phyloP scores from a whole-genome alignment of 2,797 vertebrate genomes.

The Triplophysa bombifrons region DNA sequence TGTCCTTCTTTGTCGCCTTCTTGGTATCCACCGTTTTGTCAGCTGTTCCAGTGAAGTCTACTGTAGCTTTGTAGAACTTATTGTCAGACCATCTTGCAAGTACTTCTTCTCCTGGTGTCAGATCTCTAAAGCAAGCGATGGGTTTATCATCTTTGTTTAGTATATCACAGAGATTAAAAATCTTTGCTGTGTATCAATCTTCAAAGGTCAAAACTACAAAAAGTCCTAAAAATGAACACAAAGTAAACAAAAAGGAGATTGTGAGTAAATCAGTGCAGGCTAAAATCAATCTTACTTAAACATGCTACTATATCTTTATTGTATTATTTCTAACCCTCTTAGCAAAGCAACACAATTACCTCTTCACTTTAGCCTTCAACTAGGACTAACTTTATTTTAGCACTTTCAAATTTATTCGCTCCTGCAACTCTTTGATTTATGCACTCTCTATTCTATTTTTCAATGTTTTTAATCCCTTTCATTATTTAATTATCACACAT shows the following conservation, averaged over 20 bases:
- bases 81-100: slow-evolving; percentile 50
- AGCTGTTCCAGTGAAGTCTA: slow-evolving; percentile 37
- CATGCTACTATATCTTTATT: too few species aligned
- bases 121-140: slow-evolving; percentile 40
- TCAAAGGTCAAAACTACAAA: slow-evolving; percentile 45
- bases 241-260: slow-evolving; percentile 4
- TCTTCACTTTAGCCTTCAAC: too few species aligned
- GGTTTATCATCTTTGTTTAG: slow-evolving; percentile 40
- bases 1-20: slow-evolving; percentile 43
- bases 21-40: slow-evolving; percentile 42
- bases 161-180: slow-evolving; percentile 39
- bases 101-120: slow-evolving; percentile 45
- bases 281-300: too few species aligned
- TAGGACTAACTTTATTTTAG: too few species aligned
- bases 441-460: too few species aligned
- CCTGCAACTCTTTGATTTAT: too few species aligned
- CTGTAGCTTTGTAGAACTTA: slow-evolving; percentile 47
- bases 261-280: too few species aligned
- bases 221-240: slow-evolving; percentile 39
- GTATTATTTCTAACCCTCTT: too few species aligned
- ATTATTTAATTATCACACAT: too few species aligned
- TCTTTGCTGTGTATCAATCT: slow-evolving; percentile 47
- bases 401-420: too few species aligned
- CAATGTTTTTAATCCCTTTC: too few species aligned
- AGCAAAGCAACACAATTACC: too few species aligned